These are phyloP conservation scores for Calephelis nemesis DNA, from an alignment of 1,140 invertebrate genomes.

Conservation along the genomic window DNA sequence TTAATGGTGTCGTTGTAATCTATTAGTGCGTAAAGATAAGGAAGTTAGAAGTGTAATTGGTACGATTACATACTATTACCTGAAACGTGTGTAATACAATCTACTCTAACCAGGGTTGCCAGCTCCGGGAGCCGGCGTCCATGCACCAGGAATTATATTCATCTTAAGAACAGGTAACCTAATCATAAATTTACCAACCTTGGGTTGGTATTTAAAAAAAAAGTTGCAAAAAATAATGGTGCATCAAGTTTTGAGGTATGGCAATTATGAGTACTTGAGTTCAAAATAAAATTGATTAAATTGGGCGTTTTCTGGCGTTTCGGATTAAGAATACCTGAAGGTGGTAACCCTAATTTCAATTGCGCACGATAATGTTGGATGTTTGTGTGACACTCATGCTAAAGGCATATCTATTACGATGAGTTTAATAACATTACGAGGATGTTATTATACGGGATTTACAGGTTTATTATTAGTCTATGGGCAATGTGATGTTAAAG, in stretches of 20 bases:
- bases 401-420: slow-evolving; percentile 18
- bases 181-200: too few species aligned
- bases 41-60: slow-evolving; percentile 10
- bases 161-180: too few species aligned
- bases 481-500: background rate
- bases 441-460: slow-evolving; percentile 14
- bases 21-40: slow-evolving; percentile 14
- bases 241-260: too few species aligned
- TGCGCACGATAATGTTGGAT: slow-evolving; percentile 1
- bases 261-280: too few species aligned
- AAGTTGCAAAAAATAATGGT: too few species aligned
- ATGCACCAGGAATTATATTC: too few species aligned
- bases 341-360: background rate
- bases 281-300: too few species aligned
- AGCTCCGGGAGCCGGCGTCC: too few species aligned
- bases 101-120: background rate
- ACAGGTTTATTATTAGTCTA: slow-evolving; percentile 7
- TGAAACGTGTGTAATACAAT: slow-evolving; percentile 12
- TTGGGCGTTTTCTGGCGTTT: too few species aligned
- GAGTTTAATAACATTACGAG: slow-evolving; percentile 17
- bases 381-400: slow-evolving; percentile 12
- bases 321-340: too few species aligned
- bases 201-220: too few species aligned
- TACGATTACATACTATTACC: slow-evolving; percentile 2
- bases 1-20: slow-evolving; percentile 3